Conservation (phyloP, 1,140 invertebrate genomes). For the Drosophila santomea region DNA sequence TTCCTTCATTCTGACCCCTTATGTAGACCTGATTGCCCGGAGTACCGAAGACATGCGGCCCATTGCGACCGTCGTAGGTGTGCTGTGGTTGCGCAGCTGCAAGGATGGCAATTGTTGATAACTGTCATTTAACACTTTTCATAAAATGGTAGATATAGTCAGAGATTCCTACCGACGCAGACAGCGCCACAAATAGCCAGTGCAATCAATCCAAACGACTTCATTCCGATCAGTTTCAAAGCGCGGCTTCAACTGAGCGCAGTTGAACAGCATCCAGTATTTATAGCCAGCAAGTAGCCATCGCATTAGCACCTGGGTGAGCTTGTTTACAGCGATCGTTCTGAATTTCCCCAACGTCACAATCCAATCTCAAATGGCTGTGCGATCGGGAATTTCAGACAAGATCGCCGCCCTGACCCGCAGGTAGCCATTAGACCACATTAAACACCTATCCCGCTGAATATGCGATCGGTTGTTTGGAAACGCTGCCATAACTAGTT, state of each 20-base stretch:
- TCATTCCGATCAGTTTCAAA: slow-evolving; percentile 28
- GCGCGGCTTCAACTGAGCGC: slow-evolving; percentile 17
- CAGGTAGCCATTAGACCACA: slow-evolving; percentile 1
- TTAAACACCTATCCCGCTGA: slow-evolving; percentile 9
- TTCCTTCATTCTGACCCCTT: slow-evolving; percentile 49
- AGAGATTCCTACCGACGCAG: slow-evolving; percentile 11
- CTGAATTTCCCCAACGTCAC: slow-evolving; percentile 34
- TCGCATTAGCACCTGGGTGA: slow-evolving; percentile 11
- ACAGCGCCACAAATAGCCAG: slow-evolving; percentile 13
- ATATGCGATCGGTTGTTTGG: slow-evolving; percentile 28
- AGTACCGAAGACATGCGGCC: slow-evolving; percentile 46
- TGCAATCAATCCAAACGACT: slow-evolving; percentile 26
- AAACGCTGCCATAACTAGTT: slow-evolving; percentile 32
- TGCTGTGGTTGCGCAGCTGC: slow-evolving; percentile 37
- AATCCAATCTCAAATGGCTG: slow-evolving; percentile 11
- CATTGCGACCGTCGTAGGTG: slow-evolving; percentile 57
- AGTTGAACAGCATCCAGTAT: neutral
- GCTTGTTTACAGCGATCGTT: slow-evolving; percentile 26
- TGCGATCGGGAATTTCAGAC: slow-evolving; percentile 34
- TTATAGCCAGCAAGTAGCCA: slow-evolving; percentile 11
- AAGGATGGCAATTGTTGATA: neutral
- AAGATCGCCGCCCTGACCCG: slow-evolving; percentile 1
- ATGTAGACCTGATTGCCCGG: slow-evolving; percentile 63
- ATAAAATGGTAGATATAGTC: neutral
- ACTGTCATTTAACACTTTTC: neutral